Conservation (phyloP, 2,113 vertebrate genomes). For the Anoplopoma fimbria region DNA sequence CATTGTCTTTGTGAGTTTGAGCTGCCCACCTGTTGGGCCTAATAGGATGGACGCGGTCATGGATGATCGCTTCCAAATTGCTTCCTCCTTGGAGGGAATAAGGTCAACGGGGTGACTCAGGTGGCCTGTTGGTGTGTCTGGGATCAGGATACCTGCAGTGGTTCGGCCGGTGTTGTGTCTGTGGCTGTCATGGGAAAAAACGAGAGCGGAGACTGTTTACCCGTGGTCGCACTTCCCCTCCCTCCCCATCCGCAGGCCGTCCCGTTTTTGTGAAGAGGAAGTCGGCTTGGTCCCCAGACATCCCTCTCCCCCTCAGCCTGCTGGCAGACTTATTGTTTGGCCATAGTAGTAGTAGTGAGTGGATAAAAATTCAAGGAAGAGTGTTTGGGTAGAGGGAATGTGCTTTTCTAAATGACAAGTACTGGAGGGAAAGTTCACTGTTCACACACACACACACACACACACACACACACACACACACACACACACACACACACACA, state of each 20-base stretch:
- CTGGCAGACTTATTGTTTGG: conserved; percentile 75
- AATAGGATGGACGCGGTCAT: conserved; percentile 53
- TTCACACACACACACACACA: conserved; percentile 21
- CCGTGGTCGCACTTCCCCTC: conserved; percentile 64
- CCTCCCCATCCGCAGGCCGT: conserved; percentile 54
- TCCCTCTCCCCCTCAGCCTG: conserved; percentile 28
- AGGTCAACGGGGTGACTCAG: conserved; percentile 60
- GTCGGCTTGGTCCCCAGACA: conserved; percentile 71
- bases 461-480: neutral
- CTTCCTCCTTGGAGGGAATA: conserved; percentile 59
- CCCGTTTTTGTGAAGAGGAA: conserved; percentile 70
- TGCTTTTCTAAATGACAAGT: conserved; percentile 43
- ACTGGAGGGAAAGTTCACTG: conserved; percentile 58
- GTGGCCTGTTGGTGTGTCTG: conserved; percentile 42
- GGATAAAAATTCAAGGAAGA: conserved; percentile 75
- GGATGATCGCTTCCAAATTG: conserved; percentile 76
- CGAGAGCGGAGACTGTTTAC: conserved; percentile 69
- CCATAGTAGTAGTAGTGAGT: conserved; percentile 68
- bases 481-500: conserved; percentile 14
- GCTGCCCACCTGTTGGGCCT: conserved; percentile 77
- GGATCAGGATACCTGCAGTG: conserved; percentile 39
- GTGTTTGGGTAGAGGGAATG: conserved; percentile 60
- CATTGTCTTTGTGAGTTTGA: conserved; percentile 74
- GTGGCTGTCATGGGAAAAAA: conserved; percentile 61
- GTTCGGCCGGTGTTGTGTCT: conserved; percentile 68